These are phyloP conservation scores for Drosophila serrata DNA, from an alignment of 1,140 invertebrate genomes.

Conservation along the genomic window DNA sequence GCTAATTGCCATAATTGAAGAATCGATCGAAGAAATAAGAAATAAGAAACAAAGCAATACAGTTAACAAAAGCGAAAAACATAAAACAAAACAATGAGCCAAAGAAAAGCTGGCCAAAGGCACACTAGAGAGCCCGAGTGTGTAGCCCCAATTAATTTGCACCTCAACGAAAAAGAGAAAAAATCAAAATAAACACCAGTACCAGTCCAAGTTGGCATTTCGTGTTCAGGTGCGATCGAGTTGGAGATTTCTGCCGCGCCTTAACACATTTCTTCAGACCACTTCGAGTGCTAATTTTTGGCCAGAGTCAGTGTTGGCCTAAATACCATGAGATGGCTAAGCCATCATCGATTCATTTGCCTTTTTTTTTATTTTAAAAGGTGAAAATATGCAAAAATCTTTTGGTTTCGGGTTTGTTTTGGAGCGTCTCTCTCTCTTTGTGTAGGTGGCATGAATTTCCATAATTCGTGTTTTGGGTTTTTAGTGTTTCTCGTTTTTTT, in stretches of 20 bases:
- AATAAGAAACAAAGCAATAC: conserved; percentile 4
- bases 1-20: conserved; percentile 75
- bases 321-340: conserved; percentile 55
- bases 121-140: conserved; percentile 26
- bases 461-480: conserved; percentile 41
- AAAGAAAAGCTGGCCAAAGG: conserved; percentile 38
- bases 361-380: conserved; percentile 25
- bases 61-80: too few relatives aligned
- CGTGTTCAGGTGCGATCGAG: conserved; percentile 50
- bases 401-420: conserved; percentile 19
- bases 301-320: conserved; percentile 35
- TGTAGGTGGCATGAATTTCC: conserved; percentile 59
- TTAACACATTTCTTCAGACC: conserved; percentile 62
- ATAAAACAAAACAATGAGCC: conserved; percentile 19
- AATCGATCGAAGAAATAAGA: conserved; percentile 50
- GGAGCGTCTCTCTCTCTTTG: conserved; percentile 5
- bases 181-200: conserved; percentile 1
- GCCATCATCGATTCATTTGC: conserved; percentile 12
- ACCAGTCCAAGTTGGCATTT: conserved; percentile 35
- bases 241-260: conserved; percentile 62
- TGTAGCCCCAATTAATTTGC: conserved; percentile 66
- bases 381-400: conserved; percentile 67
- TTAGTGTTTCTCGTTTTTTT: conserved; percentile 1
- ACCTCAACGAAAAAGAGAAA: conserved; percentile 32
- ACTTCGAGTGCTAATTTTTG: conserved; percentile 57